Evolutionary conservation across 1,140 invertebrate species (phyloP), one percentile per base, ranked within the genome.

Genomic region (Cheumatopsyche charites): DNA sequence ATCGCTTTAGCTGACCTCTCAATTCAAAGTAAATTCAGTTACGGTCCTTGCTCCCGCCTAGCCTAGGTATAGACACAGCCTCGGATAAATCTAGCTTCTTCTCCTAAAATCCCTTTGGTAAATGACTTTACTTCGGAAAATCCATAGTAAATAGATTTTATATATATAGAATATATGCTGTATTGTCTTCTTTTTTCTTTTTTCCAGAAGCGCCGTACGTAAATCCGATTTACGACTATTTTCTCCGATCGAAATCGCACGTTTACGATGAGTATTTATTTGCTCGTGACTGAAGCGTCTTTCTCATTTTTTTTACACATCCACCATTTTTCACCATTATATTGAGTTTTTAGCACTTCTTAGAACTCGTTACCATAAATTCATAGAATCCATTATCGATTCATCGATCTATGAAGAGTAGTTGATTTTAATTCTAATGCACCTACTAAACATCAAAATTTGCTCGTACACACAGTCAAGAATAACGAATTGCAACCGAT

Each of bases 91-190:
- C 43, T 66, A 25, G 41, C 43, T 47, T 42, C 63, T 47, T 66
- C 43, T 43, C 23, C 15, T n/a, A n/a, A 66, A 66, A 42, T 66
- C 63, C 41, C 21, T 26, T 66, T 47, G n/a, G 63, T n/a, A 66
- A 66, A 66, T 66, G 36, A 42, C 43, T 66, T 66, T 25, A 66
- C 36, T 66, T 66, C 25, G 23, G 55, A 58, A 58, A 66, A 47
- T 47, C 63, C 43, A 42, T 47, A 25, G 43, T 66, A 66, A 66
- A 66, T 47, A 66, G 63, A 43, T 66, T 66, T 66, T 25, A 19
- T 58, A 12, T 58, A 58, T 58, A 17, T 52, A 11, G 49, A n/a
- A n/a, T n/a, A n/a, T n/a, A n/a, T n/a, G n/a, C n/a, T n/a, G 29
- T 36, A 9, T 9, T 36, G 3, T 36, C 3, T 36, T 4, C 9